These are phyloP conservation scores for Pristionchus mayeri DNA, from an alignment of 2,888 invertebrate species.

Conservation along the genomic window DNA sequence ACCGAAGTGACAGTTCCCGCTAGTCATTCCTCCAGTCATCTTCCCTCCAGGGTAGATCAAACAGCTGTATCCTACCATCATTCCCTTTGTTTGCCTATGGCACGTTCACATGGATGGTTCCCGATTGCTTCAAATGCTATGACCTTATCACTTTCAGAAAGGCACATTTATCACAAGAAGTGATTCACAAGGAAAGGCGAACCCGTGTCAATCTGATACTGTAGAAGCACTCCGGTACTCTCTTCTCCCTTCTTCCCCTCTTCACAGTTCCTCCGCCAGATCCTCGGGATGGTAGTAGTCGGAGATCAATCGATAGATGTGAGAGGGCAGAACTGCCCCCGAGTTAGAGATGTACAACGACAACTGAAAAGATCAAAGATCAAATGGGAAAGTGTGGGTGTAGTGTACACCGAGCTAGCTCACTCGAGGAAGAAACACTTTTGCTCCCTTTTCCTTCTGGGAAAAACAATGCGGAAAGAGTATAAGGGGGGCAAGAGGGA, in stretches of 20 bases:
- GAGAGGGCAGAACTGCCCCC: constrained; percentile 48
- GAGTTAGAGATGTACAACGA: constrained; percentile 44
- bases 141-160: constrained; percentile 39
- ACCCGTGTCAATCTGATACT: constrained; percentile 3
- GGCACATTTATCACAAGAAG: constrained; percentile 33
- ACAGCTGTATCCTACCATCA: background rate
- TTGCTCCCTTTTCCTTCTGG: background rate
- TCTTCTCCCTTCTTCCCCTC: constrained; percentile 22
- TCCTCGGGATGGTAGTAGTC: constrained; percentile 50
- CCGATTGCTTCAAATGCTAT: background rate
- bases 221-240: background rate
- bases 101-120: constrained; percentile 10
- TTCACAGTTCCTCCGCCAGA: constrained; percentile 27
- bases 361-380: constrained; percentile 38
- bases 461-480: background rate
- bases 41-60: constrained; percentile 23
- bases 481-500: background rate
- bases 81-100: constrained; percentile 7
- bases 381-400: background rate
- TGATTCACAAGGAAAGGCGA: background rate
- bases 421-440: background rate
- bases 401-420: background rate
- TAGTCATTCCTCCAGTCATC: constrained; percentile 7
- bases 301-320: constrained; percentile 47
- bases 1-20: background rate